Base-by-base conservation (phyloP, 2,888 invertebrate species). In the Andrena fulva region DNA sequence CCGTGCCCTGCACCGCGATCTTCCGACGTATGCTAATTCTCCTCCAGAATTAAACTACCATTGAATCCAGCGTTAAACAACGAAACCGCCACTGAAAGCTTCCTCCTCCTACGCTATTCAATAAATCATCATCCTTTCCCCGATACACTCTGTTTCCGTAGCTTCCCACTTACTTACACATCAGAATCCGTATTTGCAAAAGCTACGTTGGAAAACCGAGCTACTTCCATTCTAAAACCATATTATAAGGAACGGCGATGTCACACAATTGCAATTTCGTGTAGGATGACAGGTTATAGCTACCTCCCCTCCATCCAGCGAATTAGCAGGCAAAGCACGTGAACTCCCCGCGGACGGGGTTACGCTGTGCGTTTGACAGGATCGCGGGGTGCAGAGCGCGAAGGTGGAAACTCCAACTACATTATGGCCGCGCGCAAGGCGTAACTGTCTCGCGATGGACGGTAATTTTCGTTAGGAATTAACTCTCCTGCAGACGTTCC, bases 21-120 rank as follows among this genome's bases (percentile, higher is more conserved):
- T 56, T n/a, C 68, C 78, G 68, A 78, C 78, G 68, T 74, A 78
- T 78, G 78, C 78, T 74, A 78, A 78, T 78, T 69, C 33, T 48
- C 56, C 52, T 6, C 20, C n/a, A n/a, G 31, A 74, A 74, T 74
- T 78, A 68, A 68, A 74, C 74, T 50, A 35, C 24, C 68, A 54
- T 64, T 52, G 50, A 10, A 2, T 35, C 20, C 0, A 24, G 27
- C 50, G 24, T 52, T 77, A 66, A 66, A 71, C 71, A 33, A 62
- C 42, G 42, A 42, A 35, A 35, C 35, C 35, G 35, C 66, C 42
- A 20, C 52, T 52, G 54, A 3, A 54, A 24, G 24, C 20, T 8
- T 54, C 20, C 8, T 8, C 20, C 54, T 20, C 20, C 54, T 8
- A 3, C n/a, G 16, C 42, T 42, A 1, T 5, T 42, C 42, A 16